phyloP scores from a whole-genome alignment of 2,113 vertebrate species.

The Cyanoderma ruficeps region DNA sequence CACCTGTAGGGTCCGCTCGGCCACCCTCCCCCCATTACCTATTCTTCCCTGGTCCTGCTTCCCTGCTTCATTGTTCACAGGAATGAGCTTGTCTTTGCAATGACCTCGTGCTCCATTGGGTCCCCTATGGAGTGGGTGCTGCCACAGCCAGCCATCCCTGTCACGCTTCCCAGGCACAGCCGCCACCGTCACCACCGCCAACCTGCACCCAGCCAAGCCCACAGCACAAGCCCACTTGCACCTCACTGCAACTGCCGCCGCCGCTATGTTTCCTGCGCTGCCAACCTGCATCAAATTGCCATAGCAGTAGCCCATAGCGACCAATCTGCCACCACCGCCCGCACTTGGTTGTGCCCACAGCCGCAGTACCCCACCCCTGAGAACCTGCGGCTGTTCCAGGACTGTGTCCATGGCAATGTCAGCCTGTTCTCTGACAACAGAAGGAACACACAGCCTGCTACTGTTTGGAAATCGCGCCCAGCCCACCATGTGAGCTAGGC shows the following conservation, averaged over 20 bases:
- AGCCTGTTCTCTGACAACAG: not conserved
- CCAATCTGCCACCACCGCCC: not conserved
- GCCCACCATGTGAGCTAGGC: not conserved
- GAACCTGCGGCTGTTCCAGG: not conserved
- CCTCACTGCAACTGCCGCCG: accelerated
- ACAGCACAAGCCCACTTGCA: not conserved
- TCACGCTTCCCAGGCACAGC: not conserved
- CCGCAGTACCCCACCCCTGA: not conserved
- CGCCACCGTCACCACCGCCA: not conserved
- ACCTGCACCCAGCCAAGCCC: not conserved
- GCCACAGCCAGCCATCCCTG: not conserved
- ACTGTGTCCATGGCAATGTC: accelerated
- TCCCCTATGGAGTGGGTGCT: not conserved
- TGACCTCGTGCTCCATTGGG: not conserved
- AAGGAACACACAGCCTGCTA: not conserved
- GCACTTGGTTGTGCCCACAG: accelerated
- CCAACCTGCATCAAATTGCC: not conserved
- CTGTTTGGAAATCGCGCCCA: not conserved
- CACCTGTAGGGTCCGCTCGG: not conserved
- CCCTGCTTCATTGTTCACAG: not conserved
- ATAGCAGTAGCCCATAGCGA: not conserved
- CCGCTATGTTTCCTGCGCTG: not conserved
- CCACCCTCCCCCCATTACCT: not conserved
- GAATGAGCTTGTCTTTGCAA: not conserved
- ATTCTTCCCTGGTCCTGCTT: not conserved